Percentiles rank a stretch among this genome's conserved stretches.
Conservation (phyloP, 1,140 invertebrate species). For the Drosophila funebris region DNA sequence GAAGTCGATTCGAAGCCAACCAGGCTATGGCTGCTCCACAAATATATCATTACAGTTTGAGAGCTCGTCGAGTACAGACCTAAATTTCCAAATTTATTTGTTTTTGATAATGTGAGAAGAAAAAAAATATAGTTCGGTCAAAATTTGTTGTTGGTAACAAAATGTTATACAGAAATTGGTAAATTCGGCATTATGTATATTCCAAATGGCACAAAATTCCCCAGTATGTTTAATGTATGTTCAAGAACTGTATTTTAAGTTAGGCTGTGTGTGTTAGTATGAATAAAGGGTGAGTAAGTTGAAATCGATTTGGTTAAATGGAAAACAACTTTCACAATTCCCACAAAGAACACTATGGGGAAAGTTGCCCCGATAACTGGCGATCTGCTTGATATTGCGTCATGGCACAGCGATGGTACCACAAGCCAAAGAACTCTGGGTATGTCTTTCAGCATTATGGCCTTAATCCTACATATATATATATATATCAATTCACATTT, state of each 20-base stretch:
- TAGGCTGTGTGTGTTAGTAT: background rate
- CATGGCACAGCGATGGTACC: background rate
- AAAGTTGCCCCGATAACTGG: background rate
- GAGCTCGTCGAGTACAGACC: background rate
- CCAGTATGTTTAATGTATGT: background rate
- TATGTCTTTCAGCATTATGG: background rate
- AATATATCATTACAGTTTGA: background rate
- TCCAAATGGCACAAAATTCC: background rate
- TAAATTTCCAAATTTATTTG: background rate
- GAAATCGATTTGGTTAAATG: background rate
- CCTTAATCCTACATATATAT: too few relatives aligned
- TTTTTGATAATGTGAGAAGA: background rate
- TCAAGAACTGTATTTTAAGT: background rate
- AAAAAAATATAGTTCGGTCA: background rate
- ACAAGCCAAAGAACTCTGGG: background rate
- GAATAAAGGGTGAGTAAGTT: background rate
- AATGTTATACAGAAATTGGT: background rate
- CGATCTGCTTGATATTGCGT: constrained; percentile 1
- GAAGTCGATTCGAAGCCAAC: background rate
- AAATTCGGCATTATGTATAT: background rate
- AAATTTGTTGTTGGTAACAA: too few relatives aligned
- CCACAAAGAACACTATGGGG: too few relatives aligned
- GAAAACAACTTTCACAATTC: background rate
- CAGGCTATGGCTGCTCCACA: background rate
- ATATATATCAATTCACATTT: background rate